Conservation (phyloP, 2,797 vertebrate species). For the Otolemur crassicaudatus region DNA sequence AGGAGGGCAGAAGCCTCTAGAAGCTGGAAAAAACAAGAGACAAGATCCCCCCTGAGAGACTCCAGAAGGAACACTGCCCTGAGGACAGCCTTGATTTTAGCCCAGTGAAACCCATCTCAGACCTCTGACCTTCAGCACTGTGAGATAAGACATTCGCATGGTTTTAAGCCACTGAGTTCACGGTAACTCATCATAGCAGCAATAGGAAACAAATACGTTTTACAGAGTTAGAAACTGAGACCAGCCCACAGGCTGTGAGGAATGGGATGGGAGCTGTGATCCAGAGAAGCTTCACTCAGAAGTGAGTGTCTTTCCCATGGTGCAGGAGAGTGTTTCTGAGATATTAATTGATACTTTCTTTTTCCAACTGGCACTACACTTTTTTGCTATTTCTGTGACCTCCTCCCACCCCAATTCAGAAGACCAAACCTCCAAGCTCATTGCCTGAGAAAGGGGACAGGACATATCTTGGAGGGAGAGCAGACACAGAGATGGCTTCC, state of each 20-base stretch:
- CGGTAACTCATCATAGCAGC: neutral
- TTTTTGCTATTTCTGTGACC: neutral
- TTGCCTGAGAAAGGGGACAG: neutral
- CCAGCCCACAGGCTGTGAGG: neutral
- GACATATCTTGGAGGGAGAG: accelerated
- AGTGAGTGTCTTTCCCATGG: neutral
- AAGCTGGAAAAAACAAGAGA: neutral
- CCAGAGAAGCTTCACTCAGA: neutral
- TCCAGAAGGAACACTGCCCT: neutral
- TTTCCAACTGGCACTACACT: neutral
- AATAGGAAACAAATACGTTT: neutral
- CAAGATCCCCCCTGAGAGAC: neutral
- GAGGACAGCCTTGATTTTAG: neutral
- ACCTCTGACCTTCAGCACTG: neutral
- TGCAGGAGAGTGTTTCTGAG: neutral
- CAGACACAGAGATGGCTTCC: neutral
- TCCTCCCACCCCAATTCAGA: neutral
- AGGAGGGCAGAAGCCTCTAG: neutral
- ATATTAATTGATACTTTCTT: neutral
- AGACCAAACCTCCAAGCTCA: neutral
- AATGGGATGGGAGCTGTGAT: neutral
- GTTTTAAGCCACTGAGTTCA: neutral
- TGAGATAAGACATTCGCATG: neutral
- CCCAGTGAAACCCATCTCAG: neutral
- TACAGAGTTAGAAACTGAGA: neutral